phyloP scores from a whole-genome alignment of 2,113 vertebrate genomes.

The Protobothrops mucrosquamatus region DNA sequence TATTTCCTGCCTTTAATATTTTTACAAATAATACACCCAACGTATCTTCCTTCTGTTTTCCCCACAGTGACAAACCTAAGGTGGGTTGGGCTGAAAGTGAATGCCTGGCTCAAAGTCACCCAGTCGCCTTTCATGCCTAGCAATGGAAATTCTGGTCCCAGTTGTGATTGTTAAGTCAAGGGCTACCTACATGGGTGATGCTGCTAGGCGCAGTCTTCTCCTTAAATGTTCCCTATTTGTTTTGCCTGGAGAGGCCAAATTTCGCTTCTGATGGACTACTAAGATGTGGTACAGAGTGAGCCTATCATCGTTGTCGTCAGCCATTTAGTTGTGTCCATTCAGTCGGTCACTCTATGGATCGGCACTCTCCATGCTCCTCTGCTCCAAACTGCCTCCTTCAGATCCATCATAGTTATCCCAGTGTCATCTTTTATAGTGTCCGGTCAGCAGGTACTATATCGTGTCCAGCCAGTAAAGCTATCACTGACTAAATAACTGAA shows the following conservation, averaged over 20 bases:
- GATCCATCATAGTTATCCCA: not conserved
- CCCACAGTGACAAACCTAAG: not conserved
- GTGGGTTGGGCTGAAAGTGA: not conserved
- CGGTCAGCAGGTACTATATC: not conserved
- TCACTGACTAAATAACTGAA: not conserved
- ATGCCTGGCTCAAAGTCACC: not conserved
- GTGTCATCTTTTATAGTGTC: not conserved
- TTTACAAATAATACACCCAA: not conserved
- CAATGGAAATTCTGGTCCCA: too few relatives aligned
- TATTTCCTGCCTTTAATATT: too few relatives aligned
- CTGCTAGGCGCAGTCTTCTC: too few relatives aligned
- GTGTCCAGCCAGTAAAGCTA: not conserved
- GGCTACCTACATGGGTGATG: not conserved
- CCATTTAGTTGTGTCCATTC: not conserved
- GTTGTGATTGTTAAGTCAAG: not conserved
- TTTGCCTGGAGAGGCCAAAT: not conserved
- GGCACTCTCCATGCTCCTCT: not conserved
- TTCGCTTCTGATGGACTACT: not conserved
- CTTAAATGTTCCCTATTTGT: not conserved
- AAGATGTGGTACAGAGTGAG: constrained; percentile 1
- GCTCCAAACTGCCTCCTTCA: not conserved
- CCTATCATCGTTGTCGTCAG: not conserved
- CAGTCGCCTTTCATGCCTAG: not conserved
- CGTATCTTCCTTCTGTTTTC: not conserved
- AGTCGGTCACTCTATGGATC: not conserved